Evolutionary conservation across 2,113 vertebrate genomes (phyloP), one percentile per base, ranked within the genome.

Genomic region (Pterocles orientalis): DNA sequence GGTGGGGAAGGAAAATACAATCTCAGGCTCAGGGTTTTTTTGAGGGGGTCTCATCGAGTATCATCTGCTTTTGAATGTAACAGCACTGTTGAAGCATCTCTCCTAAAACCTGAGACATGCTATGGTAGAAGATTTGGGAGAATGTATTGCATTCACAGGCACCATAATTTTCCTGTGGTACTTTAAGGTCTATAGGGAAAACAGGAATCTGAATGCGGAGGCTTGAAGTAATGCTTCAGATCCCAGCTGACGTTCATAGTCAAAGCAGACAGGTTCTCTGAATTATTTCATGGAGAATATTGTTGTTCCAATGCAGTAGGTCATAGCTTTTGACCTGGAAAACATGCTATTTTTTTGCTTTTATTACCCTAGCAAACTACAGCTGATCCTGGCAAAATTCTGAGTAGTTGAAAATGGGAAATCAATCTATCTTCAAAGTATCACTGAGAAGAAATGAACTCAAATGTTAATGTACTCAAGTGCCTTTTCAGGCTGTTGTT

Each of bases 1-100:
- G 29, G 9, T 1, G 1, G 2, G 8, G 3, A 19, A 79, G 10
- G 24, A 82, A 75, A 62, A 53, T 10, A 26, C 28, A 33, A 0
- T 64, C 39, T 76, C 20, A n/a, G 28, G 43, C 23, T 33, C 18
- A 41, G 18, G 6, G 31, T 54, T 31, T 54, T 73, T 45, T 47
- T 23, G 24, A 29, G 19, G 9, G 11, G 2, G 5, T 2, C 10
- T 76, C 7, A 6, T 61, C 34, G 17, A 65, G 6, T 65, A 18
- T 56, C 45, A 16, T 4, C 47, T 53, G 18, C 14, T 78, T 81
- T 12, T 29, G 50, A 15, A 29, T 65, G 4, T 48, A 81, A 17
- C 19, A 24, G 39, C 0, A 0, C 24, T 43, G 7, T 57, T 86
- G 45, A 53, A 77, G 3, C 18, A 23, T 53, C 14, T 69, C 7